A percentile compares a stretch with the other conserved stretches of the same genome.
These are phyloP conservation scores for Diarsia rubi DNA, from an alignment of 2,888 invertebrate genomes.

Conservation along the genomic window DNA sequence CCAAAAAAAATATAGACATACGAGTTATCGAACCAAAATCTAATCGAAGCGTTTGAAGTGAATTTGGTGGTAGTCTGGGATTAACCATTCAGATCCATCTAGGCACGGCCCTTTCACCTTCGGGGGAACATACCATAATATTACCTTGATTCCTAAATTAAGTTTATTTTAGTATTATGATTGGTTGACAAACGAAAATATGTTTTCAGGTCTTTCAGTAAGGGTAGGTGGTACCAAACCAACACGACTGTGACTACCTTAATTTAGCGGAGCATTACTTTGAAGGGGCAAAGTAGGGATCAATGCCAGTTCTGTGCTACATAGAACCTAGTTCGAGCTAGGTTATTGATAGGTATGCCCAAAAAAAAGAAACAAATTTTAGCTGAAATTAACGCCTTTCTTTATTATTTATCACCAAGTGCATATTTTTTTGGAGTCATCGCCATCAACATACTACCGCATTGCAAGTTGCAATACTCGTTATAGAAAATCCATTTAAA, in stretches of 20 bases:
- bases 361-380: neutral
- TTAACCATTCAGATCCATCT: no score
- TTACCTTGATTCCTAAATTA: no score
- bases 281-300: neutral
- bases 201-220: neutral
- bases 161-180: no score
- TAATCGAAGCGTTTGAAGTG: no score
- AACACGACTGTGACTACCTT: neutral
- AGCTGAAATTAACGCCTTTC: neutral
- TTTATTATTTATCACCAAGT: constrained; percentile 12
- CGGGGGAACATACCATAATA: no score
- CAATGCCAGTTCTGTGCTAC: neutral
- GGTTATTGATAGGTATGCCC: neutral
- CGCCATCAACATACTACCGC: constrained; percentile 27
- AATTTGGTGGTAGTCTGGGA: no score
- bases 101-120: no score
- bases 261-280: neutral
- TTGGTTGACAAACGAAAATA: no score
- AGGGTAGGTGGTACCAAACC: neutral
- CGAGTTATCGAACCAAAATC: no score
- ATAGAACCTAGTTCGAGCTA: neutral
- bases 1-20: no score
- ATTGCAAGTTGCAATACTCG: constrained; percentile 59
- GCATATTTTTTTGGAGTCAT: constrained; percentile 33
- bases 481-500: constrained; percentile 47